Percentiles rank a stretch among this genome's conserved stretches.
Evolutionary conservation across 2,113 vertebrate species (phyloP).

Genomic region (Bos javanicus): DNA sequence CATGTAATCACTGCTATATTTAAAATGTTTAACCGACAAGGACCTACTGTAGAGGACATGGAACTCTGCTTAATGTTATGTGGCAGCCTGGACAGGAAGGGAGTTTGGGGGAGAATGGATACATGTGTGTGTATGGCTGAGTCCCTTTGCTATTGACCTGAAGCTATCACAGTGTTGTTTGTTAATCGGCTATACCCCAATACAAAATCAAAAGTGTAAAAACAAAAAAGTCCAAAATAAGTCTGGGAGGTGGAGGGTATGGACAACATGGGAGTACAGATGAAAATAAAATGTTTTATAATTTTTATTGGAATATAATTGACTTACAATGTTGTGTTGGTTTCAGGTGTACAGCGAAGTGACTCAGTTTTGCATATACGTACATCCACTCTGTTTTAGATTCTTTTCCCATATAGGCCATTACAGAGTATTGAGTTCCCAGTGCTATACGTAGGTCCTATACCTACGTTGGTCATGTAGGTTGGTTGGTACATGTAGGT

Average conservation of each 20-base stretch:
- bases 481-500: not conserved
- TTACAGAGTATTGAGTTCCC: not conserved
- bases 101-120: not conserved
- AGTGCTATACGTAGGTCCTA: not conserved
- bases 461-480: too few species aligned
- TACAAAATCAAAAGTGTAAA: not conserved
- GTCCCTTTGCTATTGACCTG: not conserved
- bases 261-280: not conserved
- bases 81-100: not conserved
- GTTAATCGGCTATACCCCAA: not conserved
- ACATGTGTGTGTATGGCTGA: not conserved
- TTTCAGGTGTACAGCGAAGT: not conserved
- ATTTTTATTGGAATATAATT: not conserved
- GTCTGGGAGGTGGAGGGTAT: not conserved
- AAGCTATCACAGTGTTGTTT: not conserved
- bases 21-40: not conserved
- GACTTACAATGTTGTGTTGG: not conserved
- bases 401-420: not conserved
- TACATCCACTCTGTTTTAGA: not conserved
- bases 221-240: not conserved
- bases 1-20: not conserved
- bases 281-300: not conserved
- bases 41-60: not conserved
- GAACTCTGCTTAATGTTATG: not conserved
- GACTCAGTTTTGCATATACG: not conserved